phyloP scores from a whole-genome alignment of 2,113 vertebrate genomes.

The Passer montanus region DNA sequence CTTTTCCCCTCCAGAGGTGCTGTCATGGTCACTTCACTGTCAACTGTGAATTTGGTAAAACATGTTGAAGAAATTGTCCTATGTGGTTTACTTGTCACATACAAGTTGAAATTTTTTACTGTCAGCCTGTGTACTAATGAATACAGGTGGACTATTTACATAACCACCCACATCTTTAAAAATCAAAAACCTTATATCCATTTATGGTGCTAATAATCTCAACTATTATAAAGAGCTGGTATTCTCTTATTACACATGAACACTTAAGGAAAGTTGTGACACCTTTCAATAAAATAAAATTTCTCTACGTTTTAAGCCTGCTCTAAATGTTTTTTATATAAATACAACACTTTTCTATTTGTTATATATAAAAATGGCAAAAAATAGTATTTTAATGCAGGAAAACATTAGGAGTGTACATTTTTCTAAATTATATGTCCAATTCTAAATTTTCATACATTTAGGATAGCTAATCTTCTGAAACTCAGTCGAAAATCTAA shows the following conservation, averaged over 20 bases:
- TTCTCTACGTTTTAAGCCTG: not conserved
- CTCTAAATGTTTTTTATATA: slow-evolving; percentile 24
- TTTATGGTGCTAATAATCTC: slow-evolving; percentile 50
- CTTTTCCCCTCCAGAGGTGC: slow-evolving; percentile 9
- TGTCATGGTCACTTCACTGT: not conserved
- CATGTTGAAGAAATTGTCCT: not conserved
- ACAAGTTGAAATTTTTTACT: not conserved
- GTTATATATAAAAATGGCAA: not conserved
- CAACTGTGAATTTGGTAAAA: not conserved
- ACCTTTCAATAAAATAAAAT: slow-evolving; percentile 31
- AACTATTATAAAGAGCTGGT: not conserved
- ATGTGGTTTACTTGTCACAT: not conserved
- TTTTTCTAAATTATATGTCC: not conserved
- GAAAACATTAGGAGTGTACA: not conserved
- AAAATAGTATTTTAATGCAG: not conserved
- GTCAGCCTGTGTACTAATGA: not conserved
- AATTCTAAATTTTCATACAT: not conserved
- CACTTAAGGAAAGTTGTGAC: not conserved
- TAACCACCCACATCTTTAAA: not conserved
- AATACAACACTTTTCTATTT: not conserved
- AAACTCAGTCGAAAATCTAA: not conserved
- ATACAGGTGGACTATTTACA: not conserved
- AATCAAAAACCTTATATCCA: not conserved
- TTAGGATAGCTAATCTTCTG: not conserved
- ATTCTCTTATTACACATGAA: not conserved